phyloP scores from a whole-genome alignment of 2,797 vertebrate species.

The Nannoperca obscura region DNA sequence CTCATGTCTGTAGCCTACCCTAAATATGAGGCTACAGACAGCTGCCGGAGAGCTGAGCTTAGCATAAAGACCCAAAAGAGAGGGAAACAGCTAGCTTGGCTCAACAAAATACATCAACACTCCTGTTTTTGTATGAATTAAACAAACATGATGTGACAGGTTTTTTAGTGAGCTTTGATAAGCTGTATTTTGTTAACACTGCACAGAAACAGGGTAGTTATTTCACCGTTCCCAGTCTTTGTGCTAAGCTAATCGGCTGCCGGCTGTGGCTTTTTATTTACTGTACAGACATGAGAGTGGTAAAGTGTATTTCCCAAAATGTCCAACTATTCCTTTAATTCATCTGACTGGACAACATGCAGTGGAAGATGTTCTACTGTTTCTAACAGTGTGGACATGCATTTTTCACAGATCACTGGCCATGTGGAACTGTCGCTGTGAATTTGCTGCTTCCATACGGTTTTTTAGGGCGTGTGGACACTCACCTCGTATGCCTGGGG shows the following conservation, averaged over 20 bases:
- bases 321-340: background rate
- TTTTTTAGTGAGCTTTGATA: background rate
- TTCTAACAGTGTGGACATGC: background rate
- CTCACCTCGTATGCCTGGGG: conserved; percentile 95
- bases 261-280: background rate
- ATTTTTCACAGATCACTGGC: conserved; percentile 6
- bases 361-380: background rate
- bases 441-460: conserved; percentile 1
- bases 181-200: background rate
- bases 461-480: conserved; percentile 12
- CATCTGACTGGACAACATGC: background rate
- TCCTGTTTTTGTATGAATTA: no score
- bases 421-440: conserved; percentile 14
- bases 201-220: background rate
- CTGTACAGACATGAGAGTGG: background rate
- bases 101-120: background rate
- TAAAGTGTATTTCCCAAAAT: background rate
- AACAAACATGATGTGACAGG: no score
- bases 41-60: no score
- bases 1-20: no score
- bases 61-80: background rate
- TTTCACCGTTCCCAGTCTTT: background rate
- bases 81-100: background rate
- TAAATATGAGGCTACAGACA: no score
- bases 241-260: background rate